Evolutionary conservation across 2,797 vertebrate genomes (phyloP), one percentile per base, ranked within the genome.

Genomic region (Tauraco hartlaubi): DNA sequence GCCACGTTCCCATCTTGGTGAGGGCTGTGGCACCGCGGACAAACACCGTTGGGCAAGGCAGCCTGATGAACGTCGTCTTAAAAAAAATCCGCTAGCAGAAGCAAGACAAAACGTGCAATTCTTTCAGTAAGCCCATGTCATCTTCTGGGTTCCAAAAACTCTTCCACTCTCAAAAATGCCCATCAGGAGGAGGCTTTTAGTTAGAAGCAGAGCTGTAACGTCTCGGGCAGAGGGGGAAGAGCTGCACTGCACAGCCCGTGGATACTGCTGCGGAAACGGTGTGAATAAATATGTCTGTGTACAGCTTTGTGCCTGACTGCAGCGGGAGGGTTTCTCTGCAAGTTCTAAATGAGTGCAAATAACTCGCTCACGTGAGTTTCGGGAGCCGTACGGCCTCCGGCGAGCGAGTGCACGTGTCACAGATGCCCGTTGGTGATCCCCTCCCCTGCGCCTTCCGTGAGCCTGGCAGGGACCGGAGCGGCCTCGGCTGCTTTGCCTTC

Each of bases 401-500:
- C 0, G 5, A 56, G 81, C 0, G 9, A 43, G 28, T 1, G 39
- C 31, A 6, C 3, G 5, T 54, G 63, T 15, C 8, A 17, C 5
- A 17, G 49, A 7, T 48, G 26, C 51, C 67, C 17, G 49, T 5
- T 23, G 37, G 16, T 4, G 9, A 12, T 58, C 13, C 33, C 43
- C 5, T 54, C 15, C 41, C 37, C 26, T 39, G 25, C 0, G 0
- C 22, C 16, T 48, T 5, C 0, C 1, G 25, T 26, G 49, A 85
- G 33, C 61, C 52, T 59, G n/a, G 76, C 61, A 43, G 54, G 56
- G 66, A 31, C 49, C 1, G 6, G 35, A 5, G 8, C 0, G 1
- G 46, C 55, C 41, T 21, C 9, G 2, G 23, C 74, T 35, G 69
- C 63, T 68, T 44, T 1, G 4, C 15, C 59, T 15, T 15, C 86